Evolutionary conservation across 2,888 invertebrate genomes (phyloP).

Genomic region (Lathronympha strigana): DNA sequence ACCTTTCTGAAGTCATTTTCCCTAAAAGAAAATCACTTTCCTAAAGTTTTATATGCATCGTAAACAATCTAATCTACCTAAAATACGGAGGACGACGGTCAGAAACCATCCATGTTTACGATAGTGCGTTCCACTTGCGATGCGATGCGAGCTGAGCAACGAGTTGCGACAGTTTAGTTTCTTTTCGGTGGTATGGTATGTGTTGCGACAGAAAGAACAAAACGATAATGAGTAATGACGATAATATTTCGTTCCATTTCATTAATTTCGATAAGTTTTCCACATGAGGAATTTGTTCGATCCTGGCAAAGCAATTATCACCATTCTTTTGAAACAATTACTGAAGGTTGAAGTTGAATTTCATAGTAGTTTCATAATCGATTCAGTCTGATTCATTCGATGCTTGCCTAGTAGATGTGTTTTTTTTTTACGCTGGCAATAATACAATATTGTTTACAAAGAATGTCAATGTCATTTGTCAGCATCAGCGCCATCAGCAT

Average conservation of each 20-base stretch:
- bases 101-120: slow-evolving; percentile 78
- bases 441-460: slow-evolving; percentile 1
- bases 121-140: slow-evolving; percentile 41
- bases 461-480: not conserved
- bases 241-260: slow-evolving; percentile 13
- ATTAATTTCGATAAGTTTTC: slow-evolving; percentile 12
- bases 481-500: no score
- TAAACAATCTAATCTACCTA: slow-evolving; percentile 71
- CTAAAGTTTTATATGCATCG: slow-evolving; percentile 63
- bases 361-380: slow-evolving; percentile 15
- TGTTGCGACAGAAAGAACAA: slow-evolving; percentile 25
- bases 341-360: slow-evolving; percentile 5
- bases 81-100: slow-evolving; percentile 67
- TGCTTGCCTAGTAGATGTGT: not conserved
- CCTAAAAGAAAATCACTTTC: slow-evolving; percentile 54
- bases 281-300: slow-evolving; percentile 20
- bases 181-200: slow-evolving; percentile 8
- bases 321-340: slow-evolving; percentile 10
- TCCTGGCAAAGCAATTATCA: slow-evolving; percentile 14
- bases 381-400: slow-evolving; percentile 2
- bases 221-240: not conserved
- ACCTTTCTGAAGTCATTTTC: slow-evolving; percentile 82
- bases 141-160: slow-evolving; percentile 32
- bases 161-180: slow-evolving; percentile 30
- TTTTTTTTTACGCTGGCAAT: not conserved